phyloP scores from a whole-genome alignment of 2,113 vertebrate genomes.

The Pelecanus crispus region DNA sequence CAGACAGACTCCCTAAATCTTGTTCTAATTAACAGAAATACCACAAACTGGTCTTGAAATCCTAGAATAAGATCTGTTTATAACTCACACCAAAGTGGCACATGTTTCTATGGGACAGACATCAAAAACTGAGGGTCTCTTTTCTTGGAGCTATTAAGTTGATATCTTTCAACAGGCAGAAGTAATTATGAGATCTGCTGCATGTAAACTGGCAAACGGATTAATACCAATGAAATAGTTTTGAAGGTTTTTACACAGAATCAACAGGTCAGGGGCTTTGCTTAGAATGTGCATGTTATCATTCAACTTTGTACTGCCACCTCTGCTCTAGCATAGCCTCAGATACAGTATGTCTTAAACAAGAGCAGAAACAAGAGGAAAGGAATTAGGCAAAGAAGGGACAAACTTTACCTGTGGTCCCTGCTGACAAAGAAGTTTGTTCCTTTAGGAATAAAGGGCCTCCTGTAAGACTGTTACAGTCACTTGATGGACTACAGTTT shows the following conservation, averaged over 20 bases:
- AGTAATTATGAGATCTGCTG: neutral
- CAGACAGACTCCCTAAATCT: neutral
- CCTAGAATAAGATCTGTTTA: neutral
- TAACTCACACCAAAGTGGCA: neutral
- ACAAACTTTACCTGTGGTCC: neutral
- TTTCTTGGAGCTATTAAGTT: neutral
- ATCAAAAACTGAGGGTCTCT: rapidly evolving
- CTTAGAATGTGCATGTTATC: neutral
- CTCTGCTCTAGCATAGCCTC: neutral
- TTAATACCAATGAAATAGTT: neutral
- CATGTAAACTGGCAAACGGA: neutral
- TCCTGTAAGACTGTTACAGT: neutral
- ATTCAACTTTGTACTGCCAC: rapidly evolving
- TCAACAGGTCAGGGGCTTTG: neutral
- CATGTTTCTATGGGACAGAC: neutral
- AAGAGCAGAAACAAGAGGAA: neutral
- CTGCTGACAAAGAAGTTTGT: neutral
- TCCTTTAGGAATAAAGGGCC: neutral
- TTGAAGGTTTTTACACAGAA: neutral
- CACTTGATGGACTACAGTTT: neutral
- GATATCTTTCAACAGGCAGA: neutral
- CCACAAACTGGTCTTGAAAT: neutral
- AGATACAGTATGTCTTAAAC: neutral
- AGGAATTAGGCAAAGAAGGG: neutral
- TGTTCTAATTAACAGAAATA: neutral